A percentile compares a stretch with the other conserved stretches of the same genome.
Conservation (phyloP, 2,888 invertebrate genomes). For the Euplagia quadripunctaria region DNA sequence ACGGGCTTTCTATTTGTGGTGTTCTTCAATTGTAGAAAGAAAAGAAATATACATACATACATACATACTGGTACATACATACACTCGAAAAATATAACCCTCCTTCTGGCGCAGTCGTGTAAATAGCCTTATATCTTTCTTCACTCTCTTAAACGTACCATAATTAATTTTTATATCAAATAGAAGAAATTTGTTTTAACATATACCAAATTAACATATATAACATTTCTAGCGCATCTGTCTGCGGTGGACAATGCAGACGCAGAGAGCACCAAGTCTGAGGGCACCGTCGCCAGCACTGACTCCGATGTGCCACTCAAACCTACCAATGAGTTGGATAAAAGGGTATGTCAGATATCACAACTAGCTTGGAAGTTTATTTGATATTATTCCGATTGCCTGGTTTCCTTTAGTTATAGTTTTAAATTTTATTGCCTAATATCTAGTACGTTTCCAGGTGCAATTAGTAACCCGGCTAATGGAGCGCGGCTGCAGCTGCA, state of each 20-base stretch:
- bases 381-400: background rate
- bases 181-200: background rate
- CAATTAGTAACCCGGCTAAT: constrained; percentile 91
- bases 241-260: constrained; percentile 86
- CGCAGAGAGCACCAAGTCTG: constrained; percentile 90
- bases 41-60: too few species aligned
- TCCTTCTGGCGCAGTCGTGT: too few species aligned
- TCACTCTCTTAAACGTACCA: too few species aligned
- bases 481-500: constrained; percentile 92
- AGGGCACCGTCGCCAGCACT: constrained; percentile 88
- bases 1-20: too few species aligned
- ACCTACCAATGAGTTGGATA: constrained; percentile 90
- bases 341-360: constrained; percentile 54
- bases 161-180: too few species aligned
- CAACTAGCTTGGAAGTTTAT: background rate
- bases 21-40: too few species aligned
- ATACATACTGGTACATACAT: too few species aligned
- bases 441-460: constrained; percentile 77
- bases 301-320: constrained; percentile 90
- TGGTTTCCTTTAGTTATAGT: background rate
- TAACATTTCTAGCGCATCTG: constrained; percentile 61
- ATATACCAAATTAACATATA: background rate
- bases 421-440: background rate
- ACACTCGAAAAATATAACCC: too few species aligned
- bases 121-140: too few species aligned